Conservation (phyloP, 2,113 vertebrate genomes). For the Athene noctua region DNA sequence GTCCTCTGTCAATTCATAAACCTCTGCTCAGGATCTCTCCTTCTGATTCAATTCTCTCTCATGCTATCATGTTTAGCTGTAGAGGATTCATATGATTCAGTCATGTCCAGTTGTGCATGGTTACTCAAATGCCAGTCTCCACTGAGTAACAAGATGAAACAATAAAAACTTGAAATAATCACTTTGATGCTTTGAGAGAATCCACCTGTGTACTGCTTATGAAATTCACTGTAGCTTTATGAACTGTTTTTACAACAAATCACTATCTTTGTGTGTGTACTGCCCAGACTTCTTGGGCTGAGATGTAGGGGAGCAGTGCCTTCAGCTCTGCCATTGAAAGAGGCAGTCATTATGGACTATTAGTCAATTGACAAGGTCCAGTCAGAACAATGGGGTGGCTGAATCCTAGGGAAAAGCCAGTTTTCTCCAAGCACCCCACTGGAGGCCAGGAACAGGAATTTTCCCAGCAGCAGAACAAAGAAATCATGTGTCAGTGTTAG, state of each 20-base stretch:
- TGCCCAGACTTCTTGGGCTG: neutral
- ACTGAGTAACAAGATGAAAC: neutral
- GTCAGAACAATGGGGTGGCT: neutral
- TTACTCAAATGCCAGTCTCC: neutral
- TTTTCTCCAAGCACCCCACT: neutral
- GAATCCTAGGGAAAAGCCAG: neutral
- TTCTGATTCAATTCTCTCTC: neutral
- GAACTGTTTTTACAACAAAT: neutral
- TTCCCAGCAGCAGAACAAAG: conserved; percentile 11
- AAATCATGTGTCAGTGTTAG: neutral
- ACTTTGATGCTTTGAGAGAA: neutral
- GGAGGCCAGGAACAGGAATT: neutral
- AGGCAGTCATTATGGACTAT: neutral
- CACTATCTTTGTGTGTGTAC: neutral
- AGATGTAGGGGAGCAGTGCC: neutral
- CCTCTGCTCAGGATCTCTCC: neutral
- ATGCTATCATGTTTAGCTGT: rapidly evolving
- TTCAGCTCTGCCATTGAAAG: neutral
- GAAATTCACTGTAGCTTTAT: neutral
- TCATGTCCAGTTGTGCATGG: neutral
- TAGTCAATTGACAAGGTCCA: neutral
- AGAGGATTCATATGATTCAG: neutral
- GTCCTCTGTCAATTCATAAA: neutral
- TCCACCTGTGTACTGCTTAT: neutral
- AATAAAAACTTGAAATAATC: neutral